Evolutionary conservation across 2,113 vertebrate genomes (phyloP).

Genomic region (Aramus guarauna): DNA sequence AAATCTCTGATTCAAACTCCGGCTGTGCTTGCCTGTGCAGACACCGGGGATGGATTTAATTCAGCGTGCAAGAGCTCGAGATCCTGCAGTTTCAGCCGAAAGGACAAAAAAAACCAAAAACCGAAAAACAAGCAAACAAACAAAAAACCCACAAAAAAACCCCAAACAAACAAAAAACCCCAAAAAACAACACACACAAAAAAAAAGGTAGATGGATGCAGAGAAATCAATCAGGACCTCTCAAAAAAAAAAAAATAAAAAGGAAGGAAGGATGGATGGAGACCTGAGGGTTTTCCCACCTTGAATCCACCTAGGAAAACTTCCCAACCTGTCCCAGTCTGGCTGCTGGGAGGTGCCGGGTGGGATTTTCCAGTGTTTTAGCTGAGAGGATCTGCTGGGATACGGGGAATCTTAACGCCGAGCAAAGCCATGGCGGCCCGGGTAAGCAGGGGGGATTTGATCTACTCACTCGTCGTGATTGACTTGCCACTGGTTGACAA

Average conservation of each 20-base stretch:
- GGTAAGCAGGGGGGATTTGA: too few relatives aligned
- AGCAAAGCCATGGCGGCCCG: too few relatives aligned
- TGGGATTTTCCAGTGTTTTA: background rate
- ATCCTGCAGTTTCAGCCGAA: background rate
- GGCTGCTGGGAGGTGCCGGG: background rate
- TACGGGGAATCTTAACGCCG: rapidly evolving
- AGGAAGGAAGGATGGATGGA: background rate
- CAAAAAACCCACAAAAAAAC: too few relatives aligned
- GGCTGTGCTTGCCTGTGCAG: background rate
- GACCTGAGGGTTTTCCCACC: background rate
- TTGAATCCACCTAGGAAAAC: background rate
- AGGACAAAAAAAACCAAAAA: background rate
- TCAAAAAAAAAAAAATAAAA: background rate
- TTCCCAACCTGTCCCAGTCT: background rate
- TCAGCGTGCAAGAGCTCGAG: background rate
- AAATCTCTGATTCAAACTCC: background rate
- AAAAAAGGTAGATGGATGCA: background rate
- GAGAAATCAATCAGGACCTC: background rate
- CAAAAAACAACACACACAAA: too few relatives aligned
- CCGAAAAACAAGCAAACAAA: too few relatives aligned
- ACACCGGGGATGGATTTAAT: background rate
- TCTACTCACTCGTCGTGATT: constrained; percentile 92
- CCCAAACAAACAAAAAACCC: too few relatives aligned
- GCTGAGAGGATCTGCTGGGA: background rate
- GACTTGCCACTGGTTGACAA: constrained; percentile 96